A percentile compares a stretch with the other conserved stretches of the same genome.
These are phyloP conservation scores for Antedon bifida DNA, from an alignment of 35 echinoderm and acorn worm genomes.

Conservation along the genomic window DNA sequence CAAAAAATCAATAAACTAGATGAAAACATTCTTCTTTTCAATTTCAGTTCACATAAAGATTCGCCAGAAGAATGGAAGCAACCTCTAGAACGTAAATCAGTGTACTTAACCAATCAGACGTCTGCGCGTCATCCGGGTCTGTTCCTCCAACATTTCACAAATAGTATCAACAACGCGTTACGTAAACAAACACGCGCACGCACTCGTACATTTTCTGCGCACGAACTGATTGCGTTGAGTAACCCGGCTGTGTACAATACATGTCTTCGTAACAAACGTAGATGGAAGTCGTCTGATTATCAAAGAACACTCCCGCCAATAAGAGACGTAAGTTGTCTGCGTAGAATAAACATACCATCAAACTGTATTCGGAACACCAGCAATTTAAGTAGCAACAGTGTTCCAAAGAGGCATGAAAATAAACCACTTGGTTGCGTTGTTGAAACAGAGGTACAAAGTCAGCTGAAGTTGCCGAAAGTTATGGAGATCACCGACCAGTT, in stretches of 20 bases:
- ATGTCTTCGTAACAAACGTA: not conserved
- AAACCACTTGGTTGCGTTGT: too few relatives aligned
- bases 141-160: constrained; percentile 78
- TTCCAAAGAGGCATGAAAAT: too few relatives aligned
- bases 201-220: constrained; percentile 39
- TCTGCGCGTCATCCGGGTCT: constrained; percentile 31
- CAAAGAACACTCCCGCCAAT: not conserved
- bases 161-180: constrained; percentile 73
- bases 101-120: too few relatives aligned
- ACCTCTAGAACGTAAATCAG: too few relatives aligned
- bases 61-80: too few relatives aligned
- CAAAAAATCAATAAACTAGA: too few relatives aligned
- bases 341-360: too few relatives aligned
- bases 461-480: constrained; percentile 56
- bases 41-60: too few relatives aligned
- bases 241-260: constrained; percentile 45
- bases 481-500: constrained; percentile 72
- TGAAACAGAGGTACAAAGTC: constrained; percentile 16
- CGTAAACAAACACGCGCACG: constrained; percentile 68
- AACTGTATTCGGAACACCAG: too few relatives aligned
- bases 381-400: too few relatives aligned
- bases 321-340: too few relatives aligned
- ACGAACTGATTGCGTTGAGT: constrained; percentile 52
- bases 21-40: too few relatives aligned
- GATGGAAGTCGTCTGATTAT: not conserved